Evolutionary conservation across 2,888 invertebrate species (phyloP), one percentile per base, ranked within the genome.

Genomic region (Onthophagus sagittarius): DNA sequence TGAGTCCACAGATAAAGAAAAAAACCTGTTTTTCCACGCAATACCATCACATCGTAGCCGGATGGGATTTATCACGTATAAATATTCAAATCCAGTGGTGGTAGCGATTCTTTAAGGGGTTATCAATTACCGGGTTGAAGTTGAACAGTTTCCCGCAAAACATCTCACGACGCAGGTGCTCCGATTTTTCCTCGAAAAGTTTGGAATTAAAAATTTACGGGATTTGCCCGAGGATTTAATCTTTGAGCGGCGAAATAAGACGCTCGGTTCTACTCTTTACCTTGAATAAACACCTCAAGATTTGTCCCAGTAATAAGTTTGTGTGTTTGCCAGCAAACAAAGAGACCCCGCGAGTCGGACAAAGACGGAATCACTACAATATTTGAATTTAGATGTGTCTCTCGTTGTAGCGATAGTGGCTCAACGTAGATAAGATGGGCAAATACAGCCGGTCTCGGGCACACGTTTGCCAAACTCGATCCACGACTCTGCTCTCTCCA

Each of bases 381-480:
- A 67, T 67, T 67, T 67, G 67, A 67, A 67, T 67, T 67, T n/a
- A 67, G 67, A 67, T 32, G 67, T 23, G 23, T 67, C 67, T 67
- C 67, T 53, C 39, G 39, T 53, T 63, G 67, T 32, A 9, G 67
- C 67, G 67, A 67, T 67, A 67, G 67, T 13, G 67, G 23, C 67
- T 32, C 23, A 67, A 67, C 67, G 9, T 14, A 67, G 67, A 67
- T 67, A 67, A 67, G 31, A 31, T 67, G 32, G n/a, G 67, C 67
- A 67, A 67, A 67, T 67, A 67, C n/a, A 15, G n/a, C 23, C 32
- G 67, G 15, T 5, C 6, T 23, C 32, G 7, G 15, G 67, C 32
- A 15, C 13, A 67, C 67, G 67, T 67, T 23, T 53, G 39, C 39
- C 39, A 53, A 53, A 53, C 39, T 53, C 39, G 39, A 53, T 53